Evolutionary conservation across 1,140 invertebrate species (phyloP).

Genomic region (Caenorhabditis latens): DNA sequence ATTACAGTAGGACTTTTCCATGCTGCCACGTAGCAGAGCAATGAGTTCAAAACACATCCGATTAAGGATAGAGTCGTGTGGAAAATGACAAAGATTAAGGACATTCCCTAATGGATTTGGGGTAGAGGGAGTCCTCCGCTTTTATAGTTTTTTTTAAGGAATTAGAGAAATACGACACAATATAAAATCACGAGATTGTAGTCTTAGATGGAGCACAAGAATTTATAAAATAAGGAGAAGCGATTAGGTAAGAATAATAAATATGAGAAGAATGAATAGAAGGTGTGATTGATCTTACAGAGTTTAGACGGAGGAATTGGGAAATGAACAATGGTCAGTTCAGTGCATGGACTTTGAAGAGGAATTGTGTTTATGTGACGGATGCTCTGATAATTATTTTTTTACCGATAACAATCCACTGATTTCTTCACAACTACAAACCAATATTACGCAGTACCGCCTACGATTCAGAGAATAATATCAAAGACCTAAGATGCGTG

Average conservation of each 20-base stretch:
- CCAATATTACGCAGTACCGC: too few relatives aligned
- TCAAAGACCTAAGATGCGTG: too few relatives aligned
- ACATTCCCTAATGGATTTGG: not conserved
- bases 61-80: not conserved
- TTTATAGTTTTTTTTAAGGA: not conserved
- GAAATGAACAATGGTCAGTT: too few relatives aligned
- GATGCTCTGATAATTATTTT: too few relatives aligned
- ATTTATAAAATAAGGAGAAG: not conserved
- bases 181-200: not conserved
- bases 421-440: too few relatives aligned
- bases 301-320: too few relatives aligned
- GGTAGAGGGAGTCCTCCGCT: too few relatives aligned
- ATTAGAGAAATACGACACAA: not conserved
- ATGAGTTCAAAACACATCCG: conserved; percentile 6
- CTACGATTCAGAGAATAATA: too few relatives aligned
- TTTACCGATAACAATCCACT: too few relatives aligned
- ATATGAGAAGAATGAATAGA: not conserved
- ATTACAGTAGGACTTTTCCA: conserved; percentile 46
- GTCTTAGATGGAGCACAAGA: not conserved
- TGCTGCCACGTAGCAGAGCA: conserved; percentile 10
- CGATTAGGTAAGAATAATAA: not conserved
- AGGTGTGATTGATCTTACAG: not conserved
- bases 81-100: not conserved
- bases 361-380: too few relatives aligned
- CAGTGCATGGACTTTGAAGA: too few relatives aligned